Base-by-base conservation (phyloP, 2,797 vertebrate species). In the Phalloptychus januarius region DNA sequence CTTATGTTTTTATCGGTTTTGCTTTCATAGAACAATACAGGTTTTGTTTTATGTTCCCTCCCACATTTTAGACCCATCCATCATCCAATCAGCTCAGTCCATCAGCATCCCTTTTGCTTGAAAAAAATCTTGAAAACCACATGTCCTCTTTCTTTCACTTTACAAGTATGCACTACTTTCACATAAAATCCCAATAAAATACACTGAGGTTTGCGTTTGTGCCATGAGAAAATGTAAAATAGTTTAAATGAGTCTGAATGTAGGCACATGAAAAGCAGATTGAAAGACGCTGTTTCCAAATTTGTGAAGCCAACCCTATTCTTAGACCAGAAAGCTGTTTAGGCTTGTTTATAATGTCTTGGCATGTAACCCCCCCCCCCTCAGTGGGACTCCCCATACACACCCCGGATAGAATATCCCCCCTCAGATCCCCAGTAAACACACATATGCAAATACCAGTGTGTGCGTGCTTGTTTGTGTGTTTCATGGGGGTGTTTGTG, bases 291-390 rank as follows among this genome's bases (percentile, higher is more conserved):
- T 56, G 83, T 90, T 80, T 83, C 61, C 75, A 80, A 28, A 92
- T 92, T 86, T 83, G 86, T 91, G 81, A 91, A 91, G 87, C 75
- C 80, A 79, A n/a, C 71, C 85, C 92, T 95, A 94, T 94, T 94
- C 90, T 93, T 93, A 94, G 91, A 88, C 45, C 85, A 31, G 85
- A 83, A 67, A 79, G 85, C 86, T 89, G 91, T 84, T 90, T 84
- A 80, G 84, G 91, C 90, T 91, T 93, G 93, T 95, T 93, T 94
- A 93, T 90, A 89, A 90, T 80, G 85, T 78, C 78, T 78, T 81
- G 81, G 80, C 75, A 75, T 56, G 73, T 69, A 42, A 69, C 23
- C 38, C 38, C 78, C 70, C 23, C 38, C 38, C 78, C 70, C 87
- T 79, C 84, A 48, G 75, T 82, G 91, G 91, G 87, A 87, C 89